These are phyloP conservation scores for Danio kyathit DNA, from an alignment of 2,797 vertebrate species.

Conservation along the genomic window DNA sequence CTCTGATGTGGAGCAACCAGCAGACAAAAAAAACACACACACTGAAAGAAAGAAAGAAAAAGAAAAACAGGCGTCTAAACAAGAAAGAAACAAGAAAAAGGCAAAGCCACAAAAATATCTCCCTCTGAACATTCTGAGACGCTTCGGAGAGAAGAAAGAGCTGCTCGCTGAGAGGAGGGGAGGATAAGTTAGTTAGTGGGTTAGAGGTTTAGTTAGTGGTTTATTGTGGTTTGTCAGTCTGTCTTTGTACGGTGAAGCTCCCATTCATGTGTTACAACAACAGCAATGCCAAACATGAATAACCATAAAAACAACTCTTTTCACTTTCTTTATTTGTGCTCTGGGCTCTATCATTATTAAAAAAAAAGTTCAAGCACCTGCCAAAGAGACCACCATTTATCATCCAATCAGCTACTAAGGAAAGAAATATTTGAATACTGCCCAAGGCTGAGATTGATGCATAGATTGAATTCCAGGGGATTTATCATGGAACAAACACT, in stretches of 20 bases:
- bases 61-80: slow-evolving; percentile 24
- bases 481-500: neutral
- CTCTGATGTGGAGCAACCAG: slow-evolving; percentile 59
- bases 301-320: neutral
- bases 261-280: neutral
- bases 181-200: slow-evolving; percentile 48
- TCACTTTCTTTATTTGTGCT: neutral
- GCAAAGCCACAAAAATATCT: slow-evolving; percentile 63
- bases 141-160: slow-evolving; percentile 58
- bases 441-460: neutral
- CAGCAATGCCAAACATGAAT: neutral
- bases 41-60: slow-evolving; percentile 44
- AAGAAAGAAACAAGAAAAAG: slow-evolving; percentile 48
- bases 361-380: neutral
- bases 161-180: slow-evolving; percentile 61
- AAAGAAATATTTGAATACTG: neutral
- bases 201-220: slow-evolving; percentile 5
- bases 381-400: neutral
- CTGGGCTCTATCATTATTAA: neutral
- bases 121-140: slow-evolving; percentile 39
- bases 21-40: slow-evolving; percentile 9
- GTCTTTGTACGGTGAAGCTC: neutral
- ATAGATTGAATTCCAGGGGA: neutral
- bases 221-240: neutral
- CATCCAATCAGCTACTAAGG: neutral